Percentiles rank a stretch among this genome's conserved stretches.
phyloP scores from a whole-genome alignment of 2,113 vertebrate genomes.

The Aythya baeri region DNA sequence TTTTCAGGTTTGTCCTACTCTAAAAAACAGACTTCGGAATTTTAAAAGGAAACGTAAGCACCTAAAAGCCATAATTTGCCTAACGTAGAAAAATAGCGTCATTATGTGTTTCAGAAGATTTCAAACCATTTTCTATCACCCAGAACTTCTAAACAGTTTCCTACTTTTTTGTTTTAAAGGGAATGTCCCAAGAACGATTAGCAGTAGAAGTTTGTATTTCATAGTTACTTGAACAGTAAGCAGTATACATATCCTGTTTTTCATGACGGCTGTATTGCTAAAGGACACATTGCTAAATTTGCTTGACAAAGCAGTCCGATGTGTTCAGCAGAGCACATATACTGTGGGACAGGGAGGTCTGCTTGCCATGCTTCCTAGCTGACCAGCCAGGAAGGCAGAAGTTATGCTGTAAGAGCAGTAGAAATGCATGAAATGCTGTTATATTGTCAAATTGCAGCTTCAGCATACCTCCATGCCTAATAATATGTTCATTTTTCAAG shows the following conservation, averaged over 20 bases:
- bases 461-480: not conserved
- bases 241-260: not conserved
- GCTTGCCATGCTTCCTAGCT: not conserved
- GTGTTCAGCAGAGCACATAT: not conserved
- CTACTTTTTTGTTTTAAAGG: not conserved
- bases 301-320: not conserved
- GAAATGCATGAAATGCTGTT: not conserved
- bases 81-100: not conserved
- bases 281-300: not conserved
- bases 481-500: not conserved
- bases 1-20: constrained; percentile 16
- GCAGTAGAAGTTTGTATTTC: not conserved
- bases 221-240: not conserved
- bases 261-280: not conserved
- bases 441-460: not conserved
- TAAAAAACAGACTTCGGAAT: not conserved
- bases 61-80: not conserved
- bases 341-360: not conserved
- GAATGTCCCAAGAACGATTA: not conserved
- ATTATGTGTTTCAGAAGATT: not conserved
- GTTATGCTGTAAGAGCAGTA: not conserved
- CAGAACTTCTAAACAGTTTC: not conserved
- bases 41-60: not conserved
- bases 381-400: not conserved
- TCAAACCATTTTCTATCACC: not conserved